These are phyloP conservation scores for Onchidella celtica DNA, from an alignment of 2,888 invertebrate genomes.

Conservation along the genomic window DNA sequence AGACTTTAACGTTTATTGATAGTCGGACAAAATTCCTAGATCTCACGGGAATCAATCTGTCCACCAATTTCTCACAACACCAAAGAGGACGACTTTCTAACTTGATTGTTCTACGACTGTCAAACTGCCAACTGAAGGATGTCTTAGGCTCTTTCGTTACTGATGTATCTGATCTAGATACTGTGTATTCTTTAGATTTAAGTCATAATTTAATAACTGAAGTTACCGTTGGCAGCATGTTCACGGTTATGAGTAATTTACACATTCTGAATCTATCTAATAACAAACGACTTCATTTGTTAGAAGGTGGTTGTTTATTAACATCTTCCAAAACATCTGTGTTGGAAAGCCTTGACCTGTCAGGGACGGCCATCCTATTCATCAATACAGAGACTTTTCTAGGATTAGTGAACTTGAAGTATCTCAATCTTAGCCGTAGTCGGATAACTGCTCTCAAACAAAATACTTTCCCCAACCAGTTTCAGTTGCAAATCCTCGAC, in stretches of 20 bases:
- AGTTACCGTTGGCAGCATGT: neutral
- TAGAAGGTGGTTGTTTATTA: neutral
- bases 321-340: neutral
- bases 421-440: conserved; percentile 13
- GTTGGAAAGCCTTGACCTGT: conserved; percentile 28
- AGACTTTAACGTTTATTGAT: conserved; percentile 27
- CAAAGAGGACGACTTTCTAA: neutral
- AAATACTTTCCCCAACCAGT: neutral
- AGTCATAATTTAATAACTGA: neutral
- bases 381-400: neutral
- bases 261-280: neutral
- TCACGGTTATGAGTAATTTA: neutral
- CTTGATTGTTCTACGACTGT: neutral
- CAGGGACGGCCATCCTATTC: conserved; percentile 2
- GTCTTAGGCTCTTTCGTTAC: neutral
- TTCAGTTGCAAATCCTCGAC: conserved; percentile 3
- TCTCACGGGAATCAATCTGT: neutral
- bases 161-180: neutral
- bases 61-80: neutral
- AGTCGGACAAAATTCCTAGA: neutral
- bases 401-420: neutral
- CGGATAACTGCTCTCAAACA: neutral
- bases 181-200: neutral
- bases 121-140: neutral
- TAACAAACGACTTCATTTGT: neutral